These are phyloP conservation scores for Pseudobourletiella spinata DNA, from an alignment of 1,140 invertebrate genomes.

Conservation along the genomic window DNA sequence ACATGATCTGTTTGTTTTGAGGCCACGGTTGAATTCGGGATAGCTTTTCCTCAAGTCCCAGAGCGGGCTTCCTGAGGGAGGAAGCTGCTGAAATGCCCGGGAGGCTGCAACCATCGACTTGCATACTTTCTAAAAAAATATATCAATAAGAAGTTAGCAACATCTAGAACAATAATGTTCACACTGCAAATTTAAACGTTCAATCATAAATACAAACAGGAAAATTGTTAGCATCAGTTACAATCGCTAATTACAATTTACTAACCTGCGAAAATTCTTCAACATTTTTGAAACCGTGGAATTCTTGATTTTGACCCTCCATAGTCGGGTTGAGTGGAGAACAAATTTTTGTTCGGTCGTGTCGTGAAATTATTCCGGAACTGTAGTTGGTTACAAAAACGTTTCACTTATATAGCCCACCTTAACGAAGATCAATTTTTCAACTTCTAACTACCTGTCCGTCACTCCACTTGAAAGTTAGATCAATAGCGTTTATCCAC, in stretches of 20 bases:
- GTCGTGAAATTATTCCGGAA: too few relatives aligned
- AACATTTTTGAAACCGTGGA: not conserved
- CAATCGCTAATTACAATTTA: not conserved
- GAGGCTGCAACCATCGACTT: conserved; percentile 1
- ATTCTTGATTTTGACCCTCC: not conserved
- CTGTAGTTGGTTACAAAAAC: too few relatives aligned
- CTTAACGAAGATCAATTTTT: too few relatives aligned
- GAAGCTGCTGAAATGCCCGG: not conserved
- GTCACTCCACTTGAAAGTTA: too few relatives aligned
- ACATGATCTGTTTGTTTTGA: conserved; percentile 52
- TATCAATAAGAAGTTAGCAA: not conserved
- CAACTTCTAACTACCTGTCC: too few relatives aligned
- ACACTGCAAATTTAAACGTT: not conserved
- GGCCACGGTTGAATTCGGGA: conserved; percentile 54
- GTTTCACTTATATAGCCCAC: too few relatives aligned
- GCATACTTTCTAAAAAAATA: conserved; percentile 4
- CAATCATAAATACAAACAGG: not conserved
- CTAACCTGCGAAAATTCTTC: conserved; percentile 1
- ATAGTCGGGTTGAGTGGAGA: too few relatives aligned
- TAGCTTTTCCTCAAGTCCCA: conserved; percentile 61
- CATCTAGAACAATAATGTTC: not conserved
- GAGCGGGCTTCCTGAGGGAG: not conserved
- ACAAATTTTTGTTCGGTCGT: too few relatives aligned
- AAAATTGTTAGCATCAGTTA: not conserved
- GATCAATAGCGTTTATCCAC: too few relatives aligned